Evolutionary conservation across 2,113 vertebrate genomes (phyloP).

Genomic region (Atherinomorus stipes): DNA sequence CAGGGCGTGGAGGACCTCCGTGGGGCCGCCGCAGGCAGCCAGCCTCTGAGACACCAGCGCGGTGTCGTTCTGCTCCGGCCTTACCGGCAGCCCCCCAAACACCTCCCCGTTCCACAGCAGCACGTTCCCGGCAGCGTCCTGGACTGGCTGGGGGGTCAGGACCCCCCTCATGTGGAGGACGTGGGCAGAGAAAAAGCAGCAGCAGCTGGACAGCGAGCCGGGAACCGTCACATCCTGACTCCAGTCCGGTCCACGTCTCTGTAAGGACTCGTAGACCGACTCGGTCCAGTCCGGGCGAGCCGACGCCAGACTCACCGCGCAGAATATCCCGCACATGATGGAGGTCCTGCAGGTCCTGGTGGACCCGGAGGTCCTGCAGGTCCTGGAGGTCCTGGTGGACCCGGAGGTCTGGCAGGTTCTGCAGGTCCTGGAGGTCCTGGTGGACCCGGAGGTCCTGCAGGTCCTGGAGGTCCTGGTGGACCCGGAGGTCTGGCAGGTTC

Average conservation of each 20-base stretch:
- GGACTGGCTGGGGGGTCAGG: constrained; percentile 88
- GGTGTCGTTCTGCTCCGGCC: constrained; percentile 88
- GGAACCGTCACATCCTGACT: constrained; percentile 79
- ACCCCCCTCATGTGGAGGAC: constrained; percentile 92
- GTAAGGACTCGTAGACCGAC: constrained; percentile 76
- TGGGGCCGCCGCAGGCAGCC: constrained; percentile 76
- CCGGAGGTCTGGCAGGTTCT: no score
- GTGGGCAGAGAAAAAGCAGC: constrained; percentile 91
- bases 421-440: constrained; percentile 85
- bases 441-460: no score
- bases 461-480: constrained; percentile 88
- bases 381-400: constrained; percentile 89
- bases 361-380: constrained; percentile 3
- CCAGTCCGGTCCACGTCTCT: constrained; percentile 86
- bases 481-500: no score
- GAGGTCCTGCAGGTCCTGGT: constrained; percentile 12
- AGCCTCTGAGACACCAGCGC: constrained; percentile 82
- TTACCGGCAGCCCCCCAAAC: constrained; percentile 86
- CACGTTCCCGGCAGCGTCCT: constrained; percentile 84
- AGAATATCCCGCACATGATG: constrained; percentile 97
- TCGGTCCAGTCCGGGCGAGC: constrained; percentile 51
- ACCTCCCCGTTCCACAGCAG: constrained; percentile 97
- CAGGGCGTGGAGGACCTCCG: constrained; percentile 84
- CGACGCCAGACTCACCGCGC: constrained; percentile 79
- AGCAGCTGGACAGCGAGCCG: constrained; percentile 57